Percentiles rank a stretch among this genome's conserved stretches.
Evolutionary conservation across 2,797 vertebrate species (phyloP).

Genomic region (Muscicapa striata): DNA sequence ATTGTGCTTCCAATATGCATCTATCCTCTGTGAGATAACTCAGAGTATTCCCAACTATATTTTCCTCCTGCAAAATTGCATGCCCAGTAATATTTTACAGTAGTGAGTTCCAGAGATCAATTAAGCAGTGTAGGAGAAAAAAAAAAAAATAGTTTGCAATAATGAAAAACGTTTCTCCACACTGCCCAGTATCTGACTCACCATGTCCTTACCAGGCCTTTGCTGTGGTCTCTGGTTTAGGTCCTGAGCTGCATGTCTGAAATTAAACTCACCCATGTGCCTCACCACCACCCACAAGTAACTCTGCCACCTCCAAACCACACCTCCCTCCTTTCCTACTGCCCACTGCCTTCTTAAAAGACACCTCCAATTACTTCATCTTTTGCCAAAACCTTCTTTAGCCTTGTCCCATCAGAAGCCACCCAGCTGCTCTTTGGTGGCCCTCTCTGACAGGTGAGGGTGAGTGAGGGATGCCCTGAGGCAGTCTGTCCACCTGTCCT

Average conservation of each 20-base stretch:
- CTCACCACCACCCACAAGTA: neutral
- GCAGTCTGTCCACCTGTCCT: neutral
- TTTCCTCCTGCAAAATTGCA: neutral
- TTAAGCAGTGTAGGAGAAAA: neutral
- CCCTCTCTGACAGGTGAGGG: fast-evolving
- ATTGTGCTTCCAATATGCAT: neutral
- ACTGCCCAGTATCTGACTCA: neutral
- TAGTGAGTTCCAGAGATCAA: neutral
- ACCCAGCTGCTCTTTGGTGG: neutral
- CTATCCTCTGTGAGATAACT: neutral
- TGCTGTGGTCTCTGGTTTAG: neutral
- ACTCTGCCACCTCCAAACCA: neutral
- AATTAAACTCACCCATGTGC: neutral
- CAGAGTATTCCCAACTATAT: neutral
- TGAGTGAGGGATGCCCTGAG: neutral
- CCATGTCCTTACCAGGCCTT: neutral
- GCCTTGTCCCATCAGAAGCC: neutral
- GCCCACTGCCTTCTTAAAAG: neutral
- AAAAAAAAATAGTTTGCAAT: neutral
- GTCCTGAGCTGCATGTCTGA: neutral
- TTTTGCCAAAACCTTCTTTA: neutral
- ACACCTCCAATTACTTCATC: neutral
- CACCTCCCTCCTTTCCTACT: neutral
- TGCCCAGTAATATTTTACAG: neutral
- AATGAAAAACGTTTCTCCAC: neutral